phyloP scores from a whole-genome alignment of 2,888 invertebrate species.

The Meteorus cinctellus region DNA sequence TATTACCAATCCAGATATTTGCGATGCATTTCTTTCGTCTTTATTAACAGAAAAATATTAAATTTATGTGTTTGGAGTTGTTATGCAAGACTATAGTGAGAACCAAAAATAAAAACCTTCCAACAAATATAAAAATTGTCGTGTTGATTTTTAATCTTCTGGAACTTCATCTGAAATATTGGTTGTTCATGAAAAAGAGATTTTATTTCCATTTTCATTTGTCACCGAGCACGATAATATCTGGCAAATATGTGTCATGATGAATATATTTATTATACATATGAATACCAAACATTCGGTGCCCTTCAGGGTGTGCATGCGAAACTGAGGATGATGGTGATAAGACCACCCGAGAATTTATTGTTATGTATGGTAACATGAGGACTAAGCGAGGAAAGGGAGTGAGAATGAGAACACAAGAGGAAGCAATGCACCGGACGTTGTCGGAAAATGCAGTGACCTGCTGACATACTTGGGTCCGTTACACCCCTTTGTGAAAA shows the following conservation, averaged over 20 bases:
- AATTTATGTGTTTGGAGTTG: too few species aligned
- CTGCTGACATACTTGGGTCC: conserved; percentile 44
- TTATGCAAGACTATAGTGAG: too few species aligned
- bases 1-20: too few species aligned
- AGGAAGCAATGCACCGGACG: conserved; percentile 39
- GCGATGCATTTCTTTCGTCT: too few species aligned
- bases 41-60: too few species aligned
- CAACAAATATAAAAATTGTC: too few species aligned
- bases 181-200: too few species aligned
- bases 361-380: neutral
- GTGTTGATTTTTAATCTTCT: too few species aligned
- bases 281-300: neutral
- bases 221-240: neutral
- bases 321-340: neutral
- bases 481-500: conserved; percentile 37
- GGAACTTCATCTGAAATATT: too few species aligned
- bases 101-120: too few species aligned
- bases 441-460: conserved; percentile 41
- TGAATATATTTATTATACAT: neutral
- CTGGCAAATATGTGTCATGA: neutral
- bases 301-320: neutral
- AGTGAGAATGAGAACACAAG: neutral
- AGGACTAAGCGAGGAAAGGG: conserved; percentile 7
- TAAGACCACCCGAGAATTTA: neutral
- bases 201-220: neutral